These are phyloP conservation scores for Pseudomyrmex pallidus DNA, from an alignment of 1,140 invertebrate genomes.

Conservation along the genomic window DNA sequence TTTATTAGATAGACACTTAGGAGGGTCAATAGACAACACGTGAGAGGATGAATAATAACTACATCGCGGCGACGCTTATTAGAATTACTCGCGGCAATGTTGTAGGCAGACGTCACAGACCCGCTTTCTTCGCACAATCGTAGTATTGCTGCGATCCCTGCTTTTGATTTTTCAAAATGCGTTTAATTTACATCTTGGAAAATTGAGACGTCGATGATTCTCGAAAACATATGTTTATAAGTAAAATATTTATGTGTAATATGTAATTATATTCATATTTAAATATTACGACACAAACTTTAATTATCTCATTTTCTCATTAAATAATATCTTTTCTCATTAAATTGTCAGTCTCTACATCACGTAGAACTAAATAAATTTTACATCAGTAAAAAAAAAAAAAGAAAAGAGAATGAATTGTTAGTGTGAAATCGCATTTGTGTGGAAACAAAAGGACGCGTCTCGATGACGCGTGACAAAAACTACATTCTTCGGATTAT, in stretches of 20 bases:
- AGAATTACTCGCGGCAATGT: slow-evolving; percentile 68
- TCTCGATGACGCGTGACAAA: slow-evolving; percentile 38
- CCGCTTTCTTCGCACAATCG: neutral
- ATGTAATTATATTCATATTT: too few relatives aligned
- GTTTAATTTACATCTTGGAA: too few relatives aligned
- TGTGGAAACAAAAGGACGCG: slow-evolving; percentile 3
- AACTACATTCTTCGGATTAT: slow-evolving; percentile 45
- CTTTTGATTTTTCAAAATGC: too few relatives aligned
- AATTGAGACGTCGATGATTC: too few relatives aligned
- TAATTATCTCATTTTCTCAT: too few relatives aligned
- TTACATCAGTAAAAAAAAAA: too few relatives aligned
- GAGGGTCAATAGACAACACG: slow-evolving; percentile 76
- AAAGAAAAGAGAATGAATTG: slow-evolving; percentile 21
- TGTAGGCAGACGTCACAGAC: slow-evolving; percentile 59
- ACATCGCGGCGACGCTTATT: slow-evolving; percentile 75
- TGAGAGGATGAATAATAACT: slow-evolving; percentile 77
- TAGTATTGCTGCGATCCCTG: neutral
- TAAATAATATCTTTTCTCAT: too few relatives aligned
- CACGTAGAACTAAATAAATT: too few relatives aligned
- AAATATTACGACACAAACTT: too few relatives aligned
- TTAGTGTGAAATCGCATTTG: neutral
- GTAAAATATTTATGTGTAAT: too few relatives aligned
- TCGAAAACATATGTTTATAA: too few relatives aligned
- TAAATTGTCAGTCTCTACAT: too few relatives aligned
- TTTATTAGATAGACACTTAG: slow-evolving; percentile 78